phyloP scores from a whole-genome alignment of 2,113 vertebrate species.

The Tapirus terrestris region DNA sequence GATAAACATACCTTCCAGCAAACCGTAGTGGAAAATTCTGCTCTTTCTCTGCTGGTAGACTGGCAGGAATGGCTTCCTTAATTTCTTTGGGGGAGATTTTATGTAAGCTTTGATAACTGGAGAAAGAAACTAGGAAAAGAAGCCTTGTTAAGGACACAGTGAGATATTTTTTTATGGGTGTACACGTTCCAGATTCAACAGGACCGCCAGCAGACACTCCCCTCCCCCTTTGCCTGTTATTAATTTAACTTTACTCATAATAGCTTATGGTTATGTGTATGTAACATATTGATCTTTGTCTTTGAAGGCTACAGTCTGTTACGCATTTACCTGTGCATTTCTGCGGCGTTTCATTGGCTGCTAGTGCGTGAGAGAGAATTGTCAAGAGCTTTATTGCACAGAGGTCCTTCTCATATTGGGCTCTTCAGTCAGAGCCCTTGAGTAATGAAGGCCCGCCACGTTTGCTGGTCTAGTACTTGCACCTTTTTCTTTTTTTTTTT shows the following conservation, averaged over 20 bases:
- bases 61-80: background rate
- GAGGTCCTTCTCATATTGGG: background rate
- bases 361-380: background rate
- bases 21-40: background rate
- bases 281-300: background rate
- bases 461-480: background rate
- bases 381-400: background rate
- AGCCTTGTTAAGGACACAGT: background rate
- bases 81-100: background rate
- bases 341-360: background rate
- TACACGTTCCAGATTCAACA: background rate
- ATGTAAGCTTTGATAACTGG: conserved; percentile 19
- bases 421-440: background rate
- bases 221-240: background rate
- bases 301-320: background rate
- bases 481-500: background rate
- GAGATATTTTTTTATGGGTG: background rate
- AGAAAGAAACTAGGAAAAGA: conserved; percentile 8
- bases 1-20: background rate
- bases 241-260: background rate
- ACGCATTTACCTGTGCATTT: background rate
- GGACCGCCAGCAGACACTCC: background rate
- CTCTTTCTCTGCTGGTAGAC: background rate
- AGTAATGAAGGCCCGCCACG: background rate
- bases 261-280: background rate